Conservation (phyloP, 2,888 invertebrate genomes). For the Teleogryllus oceanicus region DNA sequence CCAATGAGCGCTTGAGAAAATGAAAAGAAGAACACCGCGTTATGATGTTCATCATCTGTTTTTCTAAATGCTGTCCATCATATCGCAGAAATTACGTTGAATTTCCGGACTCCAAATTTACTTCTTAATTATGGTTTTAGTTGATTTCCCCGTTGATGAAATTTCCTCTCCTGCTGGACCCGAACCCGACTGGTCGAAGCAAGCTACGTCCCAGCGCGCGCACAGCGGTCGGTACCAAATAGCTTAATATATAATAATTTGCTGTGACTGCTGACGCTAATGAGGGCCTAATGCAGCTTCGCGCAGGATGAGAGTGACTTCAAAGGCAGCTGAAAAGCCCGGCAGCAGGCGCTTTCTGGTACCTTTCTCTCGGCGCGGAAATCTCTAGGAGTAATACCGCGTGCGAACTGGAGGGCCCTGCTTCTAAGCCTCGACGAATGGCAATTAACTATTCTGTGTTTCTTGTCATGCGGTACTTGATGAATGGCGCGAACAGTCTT, state of each 20-base stretch:
- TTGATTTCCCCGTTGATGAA: too few species aligned
- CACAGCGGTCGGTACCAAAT: neutral
- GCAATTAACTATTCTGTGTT: neutral
- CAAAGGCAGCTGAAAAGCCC: neutral
- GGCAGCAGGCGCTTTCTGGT: neutral
- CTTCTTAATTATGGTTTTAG: too few species aligned
- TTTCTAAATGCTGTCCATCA: too few species aligned
- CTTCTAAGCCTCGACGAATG: neutral
- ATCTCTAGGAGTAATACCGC: neutral
- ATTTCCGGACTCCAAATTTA: too few species aligned
- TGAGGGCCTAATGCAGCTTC: neutral
- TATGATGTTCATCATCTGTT: too few species aligned
- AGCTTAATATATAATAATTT: slow-evolving; percentile 2
- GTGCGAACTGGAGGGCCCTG: neutral
- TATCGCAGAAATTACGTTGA: too few species aligned
- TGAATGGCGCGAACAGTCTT: neutral
- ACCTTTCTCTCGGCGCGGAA: neutral
- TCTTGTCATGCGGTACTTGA: neutral
- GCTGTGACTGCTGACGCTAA: neutral
- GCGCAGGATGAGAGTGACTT: neutral
- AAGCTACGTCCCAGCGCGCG: too few species aligned
- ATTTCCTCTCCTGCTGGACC: too few species aligned
- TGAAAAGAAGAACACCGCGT: too few species aligned
- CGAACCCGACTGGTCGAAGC: too few species aligned
- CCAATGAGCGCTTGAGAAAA: too few species aligned